Evolutionary conservation across 23 tunicate genomes (phyloP).

Genomic region (Trididemnum miniatum): DNA sequence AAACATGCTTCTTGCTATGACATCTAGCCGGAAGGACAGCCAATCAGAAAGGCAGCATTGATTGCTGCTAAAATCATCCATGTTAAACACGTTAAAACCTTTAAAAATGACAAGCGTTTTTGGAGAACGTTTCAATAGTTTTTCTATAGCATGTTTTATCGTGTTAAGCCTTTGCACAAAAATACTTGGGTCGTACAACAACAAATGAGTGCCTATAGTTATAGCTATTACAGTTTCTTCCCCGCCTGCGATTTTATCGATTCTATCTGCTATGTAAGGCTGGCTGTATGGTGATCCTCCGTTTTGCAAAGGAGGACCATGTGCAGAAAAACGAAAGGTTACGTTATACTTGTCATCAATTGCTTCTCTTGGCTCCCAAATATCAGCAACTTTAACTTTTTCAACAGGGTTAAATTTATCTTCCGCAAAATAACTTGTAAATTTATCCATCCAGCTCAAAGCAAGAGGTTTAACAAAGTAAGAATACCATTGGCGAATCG

Average conservation of each 20-base stretch:
- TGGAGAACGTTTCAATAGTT: constrained; percentile 51
- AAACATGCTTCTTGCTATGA: constrained; percentile 44
- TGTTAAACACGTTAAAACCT: constrained; percentile 48
- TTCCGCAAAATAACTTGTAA: neutral
- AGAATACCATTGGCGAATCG: constrained; percentile 68
- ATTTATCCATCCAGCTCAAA: neutral
- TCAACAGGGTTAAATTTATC: constrained; percentile 15
- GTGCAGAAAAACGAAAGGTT: constrained; percentile 54
- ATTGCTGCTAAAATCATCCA: constrained; percentile 40
- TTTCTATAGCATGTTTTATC: constrained; percentile 31
- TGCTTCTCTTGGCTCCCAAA: constrained; percentile 59
- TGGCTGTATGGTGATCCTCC: constrained; percentile 46
- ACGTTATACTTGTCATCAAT: constrained; percentile 14
- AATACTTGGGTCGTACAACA: constrained; percentile 53
- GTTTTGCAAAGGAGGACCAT: constrained; percentile 77
- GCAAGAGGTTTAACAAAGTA: neutral
- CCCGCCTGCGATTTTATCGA: constrained; percentile 57
- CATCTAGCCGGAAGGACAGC: constrained; percentile 45
- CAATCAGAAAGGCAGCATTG: constrained; percentile 61
- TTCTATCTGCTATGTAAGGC: constrained; percentile 67
- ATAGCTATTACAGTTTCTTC: constrained; percentile 51
- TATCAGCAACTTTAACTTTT: neutral
- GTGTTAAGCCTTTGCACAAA: constrained; percentile 36
- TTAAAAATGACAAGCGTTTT: constrained; percentile 41
- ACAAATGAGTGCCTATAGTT: constrained; percentile 57